Evolutionary conservation across 2,888 invertebrate genomes (phyloP), one percentile per base, ranked within the genome.

Genomic region (Troides aeacus): DNA sequence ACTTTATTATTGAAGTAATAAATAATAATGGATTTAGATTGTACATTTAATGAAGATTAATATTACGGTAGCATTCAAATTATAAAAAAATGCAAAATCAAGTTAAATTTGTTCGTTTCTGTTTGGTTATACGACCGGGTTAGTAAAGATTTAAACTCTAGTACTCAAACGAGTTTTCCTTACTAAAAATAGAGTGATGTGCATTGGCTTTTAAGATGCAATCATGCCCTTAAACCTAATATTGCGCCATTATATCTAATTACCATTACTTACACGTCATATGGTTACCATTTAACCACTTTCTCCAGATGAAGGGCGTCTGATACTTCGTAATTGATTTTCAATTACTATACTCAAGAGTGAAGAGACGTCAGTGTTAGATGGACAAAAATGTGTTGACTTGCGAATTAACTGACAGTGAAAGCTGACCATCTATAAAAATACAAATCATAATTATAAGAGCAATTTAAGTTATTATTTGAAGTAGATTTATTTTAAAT

Each of bases 211-310:
- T 66, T 61, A 66, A 66, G 53, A 62, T 61, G 17, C 56, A 66
- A 1, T 62, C 17, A 36, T 39, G 66, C 62, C 66, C 62, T 67
- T 62, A 67, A 67, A 57, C 56, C 56, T 67, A 56, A 67, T 67
- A 39, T 61, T n/a, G 30, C 23, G 10, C 36, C 53, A 62, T 62
- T 61, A 62, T 21, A 62, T 1, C 50, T 62, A 67, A 67, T 67
- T 67, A 39, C 66, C 56, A 56, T 23, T 39, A 46, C 56, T 62
- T 42, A 42, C 15, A 65, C 59, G 56, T 56, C n/a, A 56, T 46
- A 12, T 50, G 12, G 17, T 59, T 12, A 30, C 12, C 30, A 24
- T 59, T n/a, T 24, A 58, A 0, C 3, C 23, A 18, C 65, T 50
- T 50, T 64, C 64, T 4, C 50, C 23, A 10, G 56, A n/a, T 58